Evolutionary conservation across 2,888 invertebrate species (phyloP), one percentile per base, ranked within the genome.

Genomic region (Trachelus tabidus): DNA sequence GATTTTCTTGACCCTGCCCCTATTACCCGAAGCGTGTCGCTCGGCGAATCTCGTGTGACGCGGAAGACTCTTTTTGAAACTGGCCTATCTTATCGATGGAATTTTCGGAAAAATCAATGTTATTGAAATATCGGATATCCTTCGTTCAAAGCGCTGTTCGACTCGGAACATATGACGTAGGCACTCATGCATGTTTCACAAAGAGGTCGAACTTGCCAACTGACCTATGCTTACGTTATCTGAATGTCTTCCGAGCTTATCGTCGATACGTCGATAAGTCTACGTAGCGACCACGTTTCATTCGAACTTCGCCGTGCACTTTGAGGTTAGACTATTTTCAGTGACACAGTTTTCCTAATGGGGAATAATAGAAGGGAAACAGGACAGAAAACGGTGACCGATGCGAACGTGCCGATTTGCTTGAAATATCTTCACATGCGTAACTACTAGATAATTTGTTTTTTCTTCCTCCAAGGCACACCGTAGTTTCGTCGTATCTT

Each of bases 141-240:
- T 56, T 56, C 56, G 23, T 56, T 1, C 56, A 23, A 15, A 56
- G 23, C 23, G 1, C 9, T 23, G 56, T 23, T 56, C 23, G 56
- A 56, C 23, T 23, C 9, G 23, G 56, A 56, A 56, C 23, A 4
- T 56, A 56, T 56, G 56, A 56, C 56, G 56, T 56, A 56, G 56
- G 23, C 2, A 23, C 56, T 56, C 56, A 56, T 56, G 56, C 56
- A 56, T 56, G 56, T 56, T 56, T 33, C 74, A 34, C 74, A 34
- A 34, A 23, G 34, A 34, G 74, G 74, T 74, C 74, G 74, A 30
- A 30, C n/a, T 35, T 74, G 35, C 74, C 74, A 37, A 74, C 74
- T 74, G 74, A 74, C 35, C 74, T 37, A 37, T 35, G 74, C 74
- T 74, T 34, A 37, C 74, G 74, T 35, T 74, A 74, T 74, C 74